Evolutionary conservation across 1,140 invertebrate genomes (phyloP).

Genomic region (Drosophila azteca): DNA sequence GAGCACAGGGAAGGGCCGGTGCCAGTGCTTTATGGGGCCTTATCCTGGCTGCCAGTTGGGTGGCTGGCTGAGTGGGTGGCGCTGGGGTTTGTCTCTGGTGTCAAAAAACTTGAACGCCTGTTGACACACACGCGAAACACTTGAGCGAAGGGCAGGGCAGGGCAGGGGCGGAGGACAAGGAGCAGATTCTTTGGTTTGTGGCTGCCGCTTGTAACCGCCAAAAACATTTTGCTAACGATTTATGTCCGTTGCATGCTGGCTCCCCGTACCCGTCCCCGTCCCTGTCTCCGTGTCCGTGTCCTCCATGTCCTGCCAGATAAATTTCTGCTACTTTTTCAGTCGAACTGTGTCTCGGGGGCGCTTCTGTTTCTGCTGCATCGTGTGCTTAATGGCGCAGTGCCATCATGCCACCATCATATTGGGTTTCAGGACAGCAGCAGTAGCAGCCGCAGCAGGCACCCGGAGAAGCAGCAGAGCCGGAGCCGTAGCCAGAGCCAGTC

Average conservation of each 20-base stretch:
- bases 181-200: conserved; percentile 31
- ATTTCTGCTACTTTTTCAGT: conserved; percentile 71
- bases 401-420: conserved; percentile 53
- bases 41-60: too few species aligned
- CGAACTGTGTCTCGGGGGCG: conserved; percentile 4
- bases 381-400: conserved; percentile 60
- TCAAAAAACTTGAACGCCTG: conserved; percentile 75
- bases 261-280: too few species aligned
- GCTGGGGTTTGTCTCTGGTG: conserved; percentile 10
- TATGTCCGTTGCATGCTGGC: conserved; percentile 74
- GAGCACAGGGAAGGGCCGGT: conserved; percentile 8
- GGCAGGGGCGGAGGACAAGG: background rate
- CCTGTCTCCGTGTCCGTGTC: too few species aligned
- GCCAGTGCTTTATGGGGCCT: conserved; percentile 36
- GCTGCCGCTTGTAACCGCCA: conserved; percentile 71
- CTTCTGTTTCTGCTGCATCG: conserved; percentile 26
- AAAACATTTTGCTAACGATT: conserved; percentile 80
- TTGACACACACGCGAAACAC: conserved; percentile 69
- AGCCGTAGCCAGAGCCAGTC: conserved; percentile 2
- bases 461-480: background rate
- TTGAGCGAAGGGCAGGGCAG: conserved; percentile 11
- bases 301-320: conserved; percentile 49
- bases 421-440: conserved; percentile 34
- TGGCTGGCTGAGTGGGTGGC: background rate
- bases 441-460: background rate